These are phyloP conservation scores for Catharus bicknelli DNA, from an alignment of 2,113 vertebrate genomes.

Conservation along the genomic window DNA sequence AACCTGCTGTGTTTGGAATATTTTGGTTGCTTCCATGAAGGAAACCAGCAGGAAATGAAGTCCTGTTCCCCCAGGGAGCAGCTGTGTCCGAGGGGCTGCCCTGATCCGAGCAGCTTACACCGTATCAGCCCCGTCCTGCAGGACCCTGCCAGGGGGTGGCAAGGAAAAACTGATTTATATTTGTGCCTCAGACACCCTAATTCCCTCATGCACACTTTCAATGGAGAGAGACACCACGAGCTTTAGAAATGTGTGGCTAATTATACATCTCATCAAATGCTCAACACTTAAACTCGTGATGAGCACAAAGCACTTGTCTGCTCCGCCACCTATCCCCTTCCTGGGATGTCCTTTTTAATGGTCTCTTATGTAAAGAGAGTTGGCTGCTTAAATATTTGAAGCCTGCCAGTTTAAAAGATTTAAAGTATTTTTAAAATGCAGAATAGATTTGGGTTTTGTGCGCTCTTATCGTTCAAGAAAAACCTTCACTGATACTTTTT, in stretches of 20 bases:
- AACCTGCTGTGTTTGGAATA: rapidly evolving
- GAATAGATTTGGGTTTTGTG: constrained; percentile 1
- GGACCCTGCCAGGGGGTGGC: background rate
- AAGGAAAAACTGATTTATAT: constrained; percentile 19
- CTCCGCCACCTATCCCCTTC: constrained; percentile 32
- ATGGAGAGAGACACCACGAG: constrained; percentile 48
- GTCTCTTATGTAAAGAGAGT: constrained; percentile 43
- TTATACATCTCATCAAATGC: constrained; percentile 66
- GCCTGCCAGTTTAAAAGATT: constrained; percentile 48
- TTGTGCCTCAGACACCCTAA: constrained; percentile 56
- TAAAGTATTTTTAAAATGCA: constrained; percentile 39
- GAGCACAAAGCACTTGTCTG: constrained; percentile 64
- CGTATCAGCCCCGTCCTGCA: background rate
- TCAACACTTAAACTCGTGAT: constrained; percentile 31
- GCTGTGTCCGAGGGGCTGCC: background rate
- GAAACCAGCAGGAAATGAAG: background rate
- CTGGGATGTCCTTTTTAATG: constrained; percentile 39
- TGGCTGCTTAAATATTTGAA: constrained; percentile 50
- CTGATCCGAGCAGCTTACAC: background rate
- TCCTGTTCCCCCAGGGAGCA: background rate
- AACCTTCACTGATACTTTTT: constrained; percentile 23
- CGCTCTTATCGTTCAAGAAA: constrained; percentile 42
- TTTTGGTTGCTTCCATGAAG: background rate
- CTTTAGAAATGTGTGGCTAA: constrained; percentile 62
- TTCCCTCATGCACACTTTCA: constrained; percentile 52